phyloP scores from a whole-genome alignment of 1,140 invertebrate species.

The Leptoteleia sp. region DNA sequence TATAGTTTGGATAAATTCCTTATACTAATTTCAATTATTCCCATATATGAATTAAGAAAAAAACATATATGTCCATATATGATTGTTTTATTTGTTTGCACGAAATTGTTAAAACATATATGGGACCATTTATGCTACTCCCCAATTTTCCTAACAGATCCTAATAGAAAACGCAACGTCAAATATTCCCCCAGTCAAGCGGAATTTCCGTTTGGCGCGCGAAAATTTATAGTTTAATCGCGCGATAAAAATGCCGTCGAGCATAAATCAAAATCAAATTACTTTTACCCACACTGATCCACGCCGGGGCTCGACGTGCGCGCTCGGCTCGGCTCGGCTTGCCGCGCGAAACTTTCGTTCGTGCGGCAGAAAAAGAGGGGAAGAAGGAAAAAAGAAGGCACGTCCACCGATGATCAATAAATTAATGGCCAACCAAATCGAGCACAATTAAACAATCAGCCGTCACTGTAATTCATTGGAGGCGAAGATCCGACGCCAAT shows the following conservation, averaged over 20 bases:
- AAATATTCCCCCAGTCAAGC: neutral
- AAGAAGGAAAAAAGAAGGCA: neutral
- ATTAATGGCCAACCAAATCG: slow-evolving; percentile 16
- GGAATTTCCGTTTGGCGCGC: slow-evolving; percentile 4
- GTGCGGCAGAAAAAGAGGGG: too few relatives aligned
- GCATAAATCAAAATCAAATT: slow-evolving; percentile 43
- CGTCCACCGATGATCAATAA: slow-evolving; percentile 26
- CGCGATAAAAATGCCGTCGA: slow-evolving; percentile 13
- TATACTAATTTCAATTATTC: too few relatives aligned
- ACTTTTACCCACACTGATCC: too few relatives aligned
- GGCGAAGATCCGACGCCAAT: slow-evolving; percentile 4
- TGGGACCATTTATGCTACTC: too few relatives aligned
- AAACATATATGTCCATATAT: too few relatives aligned
- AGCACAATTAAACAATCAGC: slow-evolving; percentile 27
- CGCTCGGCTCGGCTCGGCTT: too few relatives aligned
- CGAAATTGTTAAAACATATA: too few relatives aligned
- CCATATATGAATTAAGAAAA: too few relatives aligned
- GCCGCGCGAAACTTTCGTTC: too few relatives aligned
- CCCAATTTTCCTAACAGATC: slow-evolving; percentile 17
- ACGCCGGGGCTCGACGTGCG: too few relatives aligned
- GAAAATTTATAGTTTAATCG: slow-evolving; percentile 41
- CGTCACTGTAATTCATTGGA: slow-evolving; percentile 4
- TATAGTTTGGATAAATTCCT: too few relatives aligned
- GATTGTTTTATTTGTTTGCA: too few relatives aligned
- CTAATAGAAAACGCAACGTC: slow-evolving; percentile 13